These are phyloP conservation scores for Sinocyclocheilus anshuiensis DNA, from an alignment of 2,113 vertebrate genomes.

Conservation along the genomic window DNA sequence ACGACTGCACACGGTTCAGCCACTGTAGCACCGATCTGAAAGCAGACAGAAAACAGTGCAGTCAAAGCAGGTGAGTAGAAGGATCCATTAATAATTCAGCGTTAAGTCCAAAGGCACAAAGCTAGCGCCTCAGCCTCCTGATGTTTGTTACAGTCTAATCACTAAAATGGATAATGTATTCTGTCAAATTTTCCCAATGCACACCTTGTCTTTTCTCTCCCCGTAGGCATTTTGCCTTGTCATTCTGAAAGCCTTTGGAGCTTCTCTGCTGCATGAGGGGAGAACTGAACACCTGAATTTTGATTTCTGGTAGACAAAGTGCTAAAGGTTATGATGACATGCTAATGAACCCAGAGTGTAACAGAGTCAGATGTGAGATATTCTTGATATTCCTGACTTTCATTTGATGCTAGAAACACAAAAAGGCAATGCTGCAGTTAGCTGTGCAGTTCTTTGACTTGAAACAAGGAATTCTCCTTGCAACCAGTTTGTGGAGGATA, in stretches of 20 bases:
- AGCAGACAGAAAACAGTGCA: slow-evolving; percentile 38
- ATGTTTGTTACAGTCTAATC: slow-evolving; percentile 49
- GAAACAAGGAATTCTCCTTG: neutral
- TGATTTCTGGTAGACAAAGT: slow-evolving; percentile 56
- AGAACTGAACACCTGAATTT: slow-evolving; percentile 59
- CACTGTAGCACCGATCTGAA: slow-evolving; percentile 95
- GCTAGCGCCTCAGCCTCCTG: slow-evolving; percentile 31
- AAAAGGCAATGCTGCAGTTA: neutral
- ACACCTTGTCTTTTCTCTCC: slow-evolving; percentile 58
- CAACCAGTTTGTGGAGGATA: too few relatives aligned
- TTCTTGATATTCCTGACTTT: neutral
- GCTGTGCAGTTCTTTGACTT: neutral
- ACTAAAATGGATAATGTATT: slow-evolving; percentile 56
- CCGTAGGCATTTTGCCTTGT: slow-evolving; percentile 68
- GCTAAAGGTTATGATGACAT: slow-evolving; percentile 73
- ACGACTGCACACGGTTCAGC: slow-evolving; percentile 96
- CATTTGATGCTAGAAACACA: neutral
- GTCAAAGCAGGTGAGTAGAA: slow-evolving; percentile 30
- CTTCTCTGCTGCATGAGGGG: slow-evolving; percentile 60
- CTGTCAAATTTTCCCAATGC: slow-evolving; percentile 66
- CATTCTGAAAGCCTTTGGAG: slow-evolving; percentile 71
- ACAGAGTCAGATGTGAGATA: neutral
- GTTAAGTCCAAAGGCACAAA: slow-evolving; percentile 21
- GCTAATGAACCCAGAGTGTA: slow-evolving; percentile 63
- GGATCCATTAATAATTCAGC: slow-evolving; percentile 32